Evolutionary conservation across 2,888 invertebrate species (phyloP).

Genomic region (Synergus gifuensis): DNA sequence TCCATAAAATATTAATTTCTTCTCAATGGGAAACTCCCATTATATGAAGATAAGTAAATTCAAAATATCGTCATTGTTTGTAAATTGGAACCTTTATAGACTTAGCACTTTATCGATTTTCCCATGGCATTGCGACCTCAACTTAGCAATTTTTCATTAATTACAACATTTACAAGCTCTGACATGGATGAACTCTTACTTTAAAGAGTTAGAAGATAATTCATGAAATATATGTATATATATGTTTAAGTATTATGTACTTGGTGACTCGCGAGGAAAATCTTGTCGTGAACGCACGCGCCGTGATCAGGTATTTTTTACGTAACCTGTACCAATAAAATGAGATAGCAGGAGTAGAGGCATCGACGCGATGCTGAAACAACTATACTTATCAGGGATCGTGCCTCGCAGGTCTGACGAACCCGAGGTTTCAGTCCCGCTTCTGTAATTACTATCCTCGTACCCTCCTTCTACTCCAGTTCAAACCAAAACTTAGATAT

Average conservation of each 20-base stretch:
- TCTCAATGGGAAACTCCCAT: background rate
- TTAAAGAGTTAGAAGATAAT: slow-evolving; percentile 38
- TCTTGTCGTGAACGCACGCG: slow-evolving; percentile 47
- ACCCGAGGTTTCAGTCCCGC: slow-evolving; percentile 70
- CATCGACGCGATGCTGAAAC: slow-evolving; percentile 75
- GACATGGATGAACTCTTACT: slow-evolving; percentile 47
- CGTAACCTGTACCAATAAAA: slow-evolving; percentile 74
- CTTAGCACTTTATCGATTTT: slow-evolving; percentile 23
- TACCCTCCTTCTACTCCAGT: slow-evolving; percentile 60
- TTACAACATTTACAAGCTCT: slow-evolving; percentile 15
- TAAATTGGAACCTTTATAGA: slow-evolving; percentile 26
- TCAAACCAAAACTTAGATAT: slow-evolving; percentile 57
- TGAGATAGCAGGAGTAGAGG: slow-evolving; percentile 74
- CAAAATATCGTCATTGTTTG: slow-evolving; percentile 31
- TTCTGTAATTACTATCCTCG: slow-evolving; percentile 76
- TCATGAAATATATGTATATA: slow-evolving; percentile 24
- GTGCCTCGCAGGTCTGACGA: slow-evolving; percentile 75
- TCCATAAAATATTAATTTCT: slow-evolving; percentile 29
- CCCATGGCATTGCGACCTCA: slow-evolving; percentile 16
- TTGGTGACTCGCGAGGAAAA: slow-evolving; percentile 49
- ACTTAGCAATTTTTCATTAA: slow-evolving; percentile 12
- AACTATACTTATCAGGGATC: slow-evolving; percentile 77
- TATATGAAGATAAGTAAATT: slow-evolving; percentile 5
- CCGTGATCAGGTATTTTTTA: slow-evolving; percentile 65
- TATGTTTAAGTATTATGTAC: slow-evolving; percentile 38